Evolutionary conservation across 1,140 invertebrate species (phyloP).

Genomic region (Pseudomyrmex gracilis): DNA sequence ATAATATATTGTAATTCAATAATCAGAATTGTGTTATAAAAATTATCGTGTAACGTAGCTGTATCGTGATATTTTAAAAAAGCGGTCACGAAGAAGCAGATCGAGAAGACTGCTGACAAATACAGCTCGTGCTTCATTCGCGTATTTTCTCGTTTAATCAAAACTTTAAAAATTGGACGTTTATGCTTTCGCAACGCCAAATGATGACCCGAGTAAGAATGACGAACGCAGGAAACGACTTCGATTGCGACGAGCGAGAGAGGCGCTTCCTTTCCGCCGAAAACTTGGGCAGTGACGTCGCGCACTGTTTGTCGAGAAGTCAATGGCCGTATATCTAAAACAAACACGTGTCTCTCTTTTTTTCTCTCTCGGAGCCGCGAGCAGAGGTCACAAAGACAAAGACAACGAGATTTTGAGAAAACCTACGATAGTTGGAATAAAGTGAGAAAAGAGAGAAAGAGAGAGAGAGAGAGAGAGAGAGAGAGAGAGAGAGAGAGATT

Average conservation of each 20-base stretch:
- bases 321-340: conserved; percentile 84
- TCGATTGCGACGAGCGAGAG: conserved; percentile 30
- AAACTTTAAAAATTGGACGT: conserved; percentile 31
- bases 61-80: neutral
- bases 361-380: conserved; percentile 41
- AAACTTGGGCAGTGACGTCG: conserved; percentile 64
- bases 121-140: conserved; percentile 24
- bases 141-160: neutral
- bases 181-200: conserved; percentile 25
- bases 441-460: too few species aligned
- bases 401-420: conserved; percentile 35
- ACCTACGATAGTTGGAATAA: neutral
- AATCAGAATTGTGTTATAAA: too few species aligned
- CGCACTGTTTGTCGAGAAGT: conserved; percentile 78
- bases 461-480: too few species aligned
- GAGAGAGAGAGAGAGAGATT: too few species aligned
- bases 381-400: conserved; percentile 63
- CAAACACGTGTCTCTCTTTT: conserved; percentile 83
- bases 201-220: neutral
- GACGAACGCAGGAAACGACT: conserved; percentile 26
- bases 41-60: too few species aligned
- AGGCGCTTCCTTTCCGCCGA: conserved; percentile 64
- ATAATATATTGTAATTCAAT: too few species aligned
- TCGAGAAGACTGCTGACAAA: neutral
- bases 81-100: neutral